Evolutionary conservation across 2,113 vertebrate species (phyloP), one percentile per base, ranked within the genome.

Genomic region (Apaloderma vittatum): DNA sequence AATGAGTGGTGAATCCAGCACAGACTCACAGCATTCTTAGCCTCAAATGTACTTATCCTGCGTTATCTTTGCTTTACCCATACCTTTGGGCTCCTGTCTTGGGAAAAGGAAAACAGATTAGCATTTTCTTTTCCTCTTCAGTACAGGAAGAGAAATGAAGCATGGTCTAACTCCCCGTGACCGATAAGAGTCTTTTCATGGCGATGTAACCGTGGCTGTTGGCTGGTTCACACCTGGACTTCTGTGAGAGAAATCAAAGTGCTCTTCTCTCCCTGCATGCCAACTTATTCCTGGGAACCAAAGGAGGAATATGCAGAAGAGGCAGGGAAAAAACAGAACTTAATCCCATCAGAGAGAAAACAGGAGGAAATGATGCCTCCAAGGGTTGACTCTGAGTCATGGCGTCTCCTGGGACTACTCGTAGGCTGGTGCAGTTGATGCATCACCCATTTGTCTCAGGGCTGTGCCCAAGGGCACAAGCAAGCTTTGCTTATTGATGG

Each of bases 361-460:
- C 59, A 92, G 88, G 80, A 95, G 40, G 86, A 94, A 97, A 92
- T 43, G 27, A 94, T 94, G 80, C 88, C 95, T 94, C 68, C 54
- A 7, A 87, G 94, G 92, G 55, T 1, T 91, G 88, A 61, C 79
- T 97, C 86, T 97, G 92, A 95, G 68, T 95, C 97, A 96, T 8
- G 2, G 65, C 17, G 6, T 96, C 94, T 96, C 92, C 95, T 88
- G 80, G 89, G 94, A 94, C 91, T 87, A 43, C 58, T 96, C 81
- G 84, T 85, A 61, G 66, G 87, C 77, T 93, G 94, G 66, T 90
- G 77, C 85, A 91, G 73, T 85, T 93, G 40, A 34, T 91, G 94
- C 89, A 94, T 93, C 93, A 96, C 57, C 73, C 89, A 30, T 46
- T 65, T 89, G 73, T 74, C 95, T 86, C 85, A 76, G 77, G 92